Conservation (phyloP, 2,888 invertebrate species). For the Caenorhabditis virilis region DNA sequence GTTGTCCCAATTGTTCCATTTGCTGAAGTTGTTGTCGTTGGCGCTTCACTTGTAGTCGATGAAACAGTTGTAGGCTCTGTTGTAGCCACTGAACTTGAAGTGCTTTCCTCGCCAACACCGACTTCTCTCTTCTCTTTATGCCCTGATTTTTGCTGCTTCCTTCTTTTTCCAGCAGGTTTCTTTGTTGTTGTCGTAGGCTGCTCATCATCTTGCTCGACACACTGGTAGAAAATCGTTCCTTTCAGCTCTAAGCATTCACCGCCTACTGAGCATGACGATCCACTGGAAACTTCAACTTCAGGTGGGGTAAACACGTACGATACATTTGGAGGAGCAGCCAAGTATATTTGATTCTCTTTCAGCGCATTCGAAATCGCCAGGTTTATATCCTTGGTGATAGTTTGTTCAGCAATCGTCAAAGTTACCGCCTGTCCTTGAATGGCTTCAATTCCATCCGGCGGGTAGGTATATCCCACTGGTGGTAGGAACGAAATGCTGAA, state of each 20-base stretch:
- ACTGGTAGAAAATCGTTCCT: constrained; percentile 20
- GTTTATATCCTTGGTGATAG: constrained; percentile 13
- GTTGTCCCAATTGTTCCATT: no score
- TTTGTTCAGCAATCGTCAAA: constrained; percentile 1
- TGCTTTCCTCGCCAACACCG: no score
- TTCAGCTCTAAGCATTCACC: constrained; percentile 9
- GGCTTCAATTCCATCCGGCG: constrained; percentile 8
- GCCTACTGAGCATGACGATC: constrained; percentile 7
- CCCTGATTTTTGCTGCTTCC: no score
- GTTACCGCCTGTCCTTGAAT: constrained; percentile 10
- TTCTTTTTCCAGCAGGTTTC: no score
- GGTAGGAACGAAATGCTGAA: constrained; percentile 21
- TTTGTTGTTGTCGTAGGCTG: no score
- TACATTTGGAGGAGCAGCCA: constrained; percentile 13
- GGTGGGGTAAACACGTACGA: constrained; percentile 13
- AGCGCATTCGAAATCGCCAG: constrained; percentile 18
- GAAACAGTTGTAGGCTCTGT: neutral
- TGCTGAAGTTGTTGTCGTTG: neutral
- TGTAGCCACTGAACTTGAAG: neutral
- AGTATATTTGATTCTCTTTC: constrained; percentile 14
- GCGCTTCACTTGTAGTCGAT: neutral
- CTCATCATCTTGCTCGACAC: no score
- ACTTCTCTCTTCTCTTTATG: no score
- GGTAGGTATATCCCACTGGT: constrained; percentile 15
- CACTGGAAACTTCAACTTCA: constrained; percentile 8